Percentiles rank a stretch among this genome's conserved stretches.
Evolutionary conservation across 2,888 invertebrate genomes (phyloP).

Genomic region (Hemistola chrysoprasaria): DNA sequence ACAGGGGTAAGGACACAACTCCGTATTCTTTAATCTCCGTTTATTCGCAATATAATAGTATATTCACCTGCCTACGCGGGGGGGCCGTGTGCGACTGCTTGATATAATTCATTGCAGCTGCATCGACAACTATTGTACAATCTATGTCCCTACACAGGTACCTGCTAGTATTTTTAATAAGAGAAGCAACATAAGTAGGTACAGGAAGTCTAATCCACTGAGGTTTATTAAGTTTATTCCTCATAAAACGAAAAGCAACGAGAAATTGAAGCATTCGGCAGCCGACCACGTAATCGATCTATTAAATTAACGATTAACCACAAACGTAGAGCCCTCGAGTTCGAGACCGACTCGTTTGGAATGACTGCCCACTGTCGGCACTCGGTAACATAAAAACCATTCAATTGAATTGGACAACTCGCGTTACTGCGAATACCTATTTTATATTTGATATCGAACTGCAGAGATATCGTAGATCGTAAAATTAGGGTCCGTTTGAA

Average conservation of each 20-base stretch:
- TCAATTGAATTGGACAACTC: slow-evolving; percentile 73
- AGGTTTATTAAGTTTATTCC: slow-evolving; percentile 10
- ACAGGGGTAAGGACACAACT: too few relatives aligned
- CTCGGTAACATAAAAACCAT: slow-evolving; percentile 64
- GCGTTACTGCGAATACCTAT: slow-evolving; percentile 68
- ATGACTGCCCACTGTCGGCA: too few relatives aligned
- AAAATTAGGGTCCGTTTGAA: slow-evolving; percentile 63
- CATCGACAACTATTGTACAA: too few relatives aligned
- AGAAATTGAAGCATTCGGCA: slow-evolving; percentile 34
- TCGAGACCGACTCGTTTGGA: slow-evolving; percentile 53
- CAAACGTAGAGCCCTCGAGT: slow-evolving; percentile 53
- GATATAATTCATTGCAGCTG: too few relatives aligned
- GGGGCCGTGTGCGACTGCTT: too few relatives aligned
- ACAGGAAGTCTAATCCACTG: not conserved
- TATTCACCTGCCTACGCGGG: too few relatives aligned
- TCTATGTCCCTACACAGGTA: too few relatives aligned
- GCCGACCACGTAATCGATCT: slow-evolving; percentile 56
- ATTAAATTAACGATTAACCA: slow-evolving; percentile 66
- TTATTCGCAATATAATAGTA: too few relatives aligned
- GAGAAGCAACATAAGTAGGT: too few relatives aligned
- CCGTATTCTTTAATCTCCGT: too few relatives aligned
- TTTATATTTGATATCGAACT: slow-evolving; percentile 72
- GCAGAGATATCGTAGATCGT: slow-evolving; percentile 66
- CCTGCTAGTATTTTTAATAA: too few relatives aligned
- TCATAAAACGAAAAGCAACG: slow-evolving; percentile 12